Evolutionary conservation across 2,797 vertebrate genomes (phyloP).

Genomic region (Intellagama lesueurii): DNA sequence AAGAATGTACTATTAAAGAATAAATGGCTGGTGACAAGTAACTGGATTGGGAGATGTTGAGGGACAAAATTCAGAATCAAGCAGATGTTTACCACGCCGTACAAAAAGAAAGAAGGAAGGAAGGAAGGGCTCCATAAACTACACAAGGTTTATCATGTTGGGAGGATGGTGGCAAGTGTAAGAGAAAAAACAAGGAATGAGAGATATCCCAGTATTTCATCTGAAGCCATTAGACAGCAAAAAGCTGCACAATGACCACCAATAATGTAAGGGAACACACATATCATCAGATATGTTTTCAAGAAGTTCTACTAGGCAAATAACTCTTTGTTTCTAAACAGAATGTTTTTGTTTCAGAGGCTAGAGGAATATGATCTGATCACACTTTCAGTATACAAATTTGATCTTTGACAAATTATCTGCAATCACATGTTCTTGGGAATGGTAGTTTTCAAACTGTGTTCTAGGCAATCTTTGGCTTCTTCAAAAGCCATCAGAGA

Average conservation of each 20-base stretch:
- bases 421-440: background rate
- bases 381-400: background rate
- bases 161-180: background rate
- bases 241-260: no score
- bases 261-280: background rate
- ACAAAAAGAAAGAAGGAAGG: background rate
- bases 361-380: no score
- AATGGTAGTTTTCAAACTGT: background rate
- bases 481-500: background rate
- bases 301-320: background rate
- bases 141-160: background rate
- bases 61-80: background rate
- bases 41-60: background rate
- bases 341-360: background rate
- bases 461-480: no score
- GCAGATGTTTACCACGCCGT: background rate
- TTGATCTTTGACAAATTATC: background rate
- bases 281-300: background rate
- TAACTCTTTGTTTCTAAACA: background rate
- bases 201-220: background rate
- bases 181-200: background rate
- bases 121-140: background rate
- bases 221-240: background rate
- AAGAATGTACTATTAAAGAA: background rate
- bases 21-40: background rate